These are phyloP conservation scores for Orchestes rusci DNA, from an alignment of 2,888 invertebrate species.

Conservation along the genomic window DNA sequence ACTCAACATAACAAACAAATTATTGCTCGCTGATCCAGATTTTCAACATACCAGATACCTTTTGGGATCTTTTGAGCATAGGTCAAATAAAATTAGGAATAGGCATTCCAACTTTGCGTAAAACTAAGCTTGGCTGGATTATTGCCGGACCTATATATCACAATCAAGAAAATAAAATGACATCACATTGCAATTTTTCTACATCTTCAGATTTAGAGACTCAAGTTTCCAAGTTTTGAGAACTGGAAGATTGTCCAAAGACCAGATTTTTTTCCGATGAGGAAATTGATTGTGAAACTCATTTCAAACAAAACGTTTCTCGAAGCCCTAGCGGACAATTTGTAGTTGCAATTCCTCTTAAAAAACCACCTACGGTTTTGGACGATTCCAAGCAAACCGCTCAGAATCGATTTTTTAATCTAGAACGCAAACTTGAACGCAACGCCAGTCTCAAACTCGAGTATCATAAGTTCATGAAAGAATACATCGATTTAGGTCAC, in stretches of 20 bases:
- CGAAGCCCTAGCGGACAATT: slow-evolving; percentile 13
- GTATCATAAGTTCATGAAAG: slow-evolving; percentile 20
- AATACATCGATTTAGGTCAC: slow-evolving; percentile 21
- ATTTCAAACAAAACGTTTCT: slow-evolving; percentile 13
- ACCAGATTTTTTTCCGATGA: slow-evolving; percentile 10
- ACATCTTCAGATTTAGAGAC: not conserved
- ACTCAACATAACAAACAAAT: slow-evolving; percentile 12
- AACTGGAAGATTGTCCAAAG: slow-evolving; percentile 13
- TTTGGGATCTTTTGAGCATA: slow-evolving; percentile 12
- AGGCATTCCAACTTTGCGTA: slow-evolving; percentile 13
- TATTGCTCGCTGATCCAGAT: too few relatives aligned
- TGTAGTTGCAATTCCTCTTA: slow-evolving; percentile 18
- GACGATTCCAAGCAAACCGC: slow-evolving; percentile 21
- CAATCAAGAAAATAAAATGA: not conserved
- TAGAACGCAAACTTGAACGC: slow-evolving; percentile 16
- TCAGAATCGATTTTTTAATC: slow-evolving; percentile 16
- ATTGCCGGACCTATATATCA: too few relatives aligned
- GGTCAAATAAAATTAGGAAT: too few relatives aligned
- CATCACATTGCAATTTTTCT: not conserved
- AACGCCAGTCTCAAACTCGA: slow-evolving; percentile 10
- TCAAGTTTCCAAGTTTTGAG: slow-evolving; percentile 16
- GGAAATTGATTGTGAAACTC: slow-evolving; percentile 18
- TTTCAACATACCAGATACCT: too few relatives aligned
- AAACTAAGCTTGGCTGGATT: too few relatives aligned
- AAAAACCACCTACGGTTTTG: slow-evolving; percentile 10